Base-by-base conservation (phyloP, 2,888 invertebrate genomes). In the Troides aeacus region DNA sequence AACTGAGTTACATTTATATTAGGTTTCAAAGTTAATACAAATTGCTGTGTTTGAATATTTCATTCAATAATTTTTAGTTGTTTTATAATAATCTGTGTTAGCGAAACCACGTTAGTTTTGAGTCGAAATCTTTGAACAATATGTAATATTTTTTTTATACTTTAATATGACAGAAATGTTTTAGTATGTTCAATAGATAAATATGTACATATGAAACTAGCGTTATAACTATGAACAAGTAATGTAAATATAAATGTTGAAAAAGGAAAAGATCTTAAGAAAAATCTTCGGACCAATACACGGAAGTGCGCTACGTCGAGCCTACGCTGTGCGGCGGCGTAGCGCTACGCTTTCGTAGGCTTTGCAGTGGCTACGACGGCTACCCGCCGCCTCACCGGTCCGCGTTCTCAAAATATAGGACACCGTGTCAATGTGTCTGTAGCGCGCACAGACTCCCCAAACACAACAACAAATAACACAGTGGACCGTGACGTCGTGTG, bases 311-410 rank as follows among this genome's bases (percentile, higher is more conserved):
- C 69, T 75, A 76, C 84, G 75, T 64, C 75, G 76, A 76, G 76
- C 79, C 84, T 81, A 80, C 83, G 83, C 78, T 81, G 81, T 79
- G 84, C 79, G 82, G 77, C 75, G 79, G 78, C 83, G 81, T 83
- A 84, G 81, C 88, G 87, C 88, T 88, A 87, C 85, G 84, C 87
- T 88, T 70, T 83, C 88, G 90, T 91, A 91, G 90, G 89, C 90
- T 88, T 84, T 81, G 82, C 88, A 90, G 88, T 88, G 87, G 85
- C 88, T 87, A 87, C 89, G 85, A 78, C 80, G 81, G 77, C 81
- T 80, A 77, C 76, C 73, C 83, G 81, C 81, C 87, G 86, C 83
- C 84, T 83, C 79, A 81, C 79, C 83, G 83, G 78, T 75, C 78
- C 79, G 82, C 81, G 75, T 71, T 74, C 81, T 79, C 74, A 73